Base-by-base conservation (phyloP, 2,113 vertebrate species). In the Brachyhypopomus occidentalis region DNA sequence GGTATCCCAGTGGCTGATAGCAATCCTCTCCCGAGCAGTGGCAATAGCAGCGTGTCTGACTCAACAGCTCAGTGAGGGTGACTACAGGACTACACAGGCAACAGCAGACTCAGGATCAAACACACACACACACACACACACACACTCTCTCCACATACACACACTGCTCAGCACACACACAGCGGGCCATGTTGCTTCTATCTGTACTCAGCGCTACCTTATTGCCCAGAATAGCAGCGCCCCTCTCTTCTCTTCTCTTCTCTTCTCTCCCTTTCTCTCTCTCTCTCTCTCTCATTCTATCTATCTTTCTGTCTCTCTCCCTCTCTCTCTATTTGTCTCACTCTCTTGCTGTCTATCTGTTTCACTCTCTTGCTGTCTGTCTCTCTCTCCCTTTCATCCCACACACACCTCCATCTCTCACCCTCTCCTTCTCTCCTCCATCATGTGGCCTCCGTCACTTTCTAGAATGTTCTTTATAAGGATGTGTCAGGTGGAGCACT, bases 191-290 rank as follows among this genome's bases (percentile, higher is more conserved):
- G 91, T 89, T 91, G 87, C 92, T 92, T 92, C 90, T 86, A 90
- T 92, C 90, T 86, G 90, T 56, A 88, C 87, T 90, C 92, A 92
- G 90, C 87, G 90, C 94, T 95, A 95, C 94, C 95, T 92, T 94
- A 95, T 92, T 95, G 89, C 90, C 90, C 90, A 93, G 93, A 94
- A 93, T 92, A 96, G 94, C 88, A 89, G 92, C 89, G 86, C 89
- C 81, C 62, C 83, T 88, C 90, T 88, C 89, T 88, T 85, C 86
- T 81, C 87, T 78, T 89, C 88, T 88, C 90, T 90, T 88, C 91
- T 89, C 91, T 83, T 81, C 85, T 63, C 75, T 55, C 45, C n/a
- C 34, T 59, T 62, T 75, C 41, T 7, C 5, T 41, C 41, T 9
- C 41, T 41, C 41, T 41, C 41, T 41, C 9, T 9, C n/a, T n/a